These are phyloP conservation scores for Pocillopora damicornis DNA, from an alignment of 64 coral and sea anemone genomes.

Conservation along the genomic window DNA sequence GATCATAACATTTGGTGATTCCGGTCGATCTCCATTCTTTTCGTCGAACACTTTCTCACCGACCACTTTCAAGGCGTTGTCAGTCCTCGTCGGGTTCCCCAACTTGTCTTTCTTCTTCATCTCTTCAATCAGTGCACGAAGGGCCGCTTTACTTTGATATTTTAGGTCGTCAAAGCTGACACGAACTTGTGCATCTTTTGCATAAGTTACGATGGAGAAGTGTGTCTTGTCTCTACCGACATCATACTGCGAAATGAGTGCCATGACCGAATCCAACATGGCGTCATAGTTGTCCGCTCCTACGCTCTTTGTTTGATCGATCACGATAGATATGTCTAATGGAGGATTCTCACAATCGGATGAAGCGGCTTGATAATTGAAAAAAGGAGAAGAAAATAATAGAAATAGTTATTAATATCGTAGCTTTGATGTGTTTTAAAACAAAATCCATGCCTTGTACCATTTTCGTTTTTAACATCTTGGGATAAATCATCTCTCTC, in stretches of 20 bases:
- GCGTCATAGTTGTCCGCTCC: not conserved
- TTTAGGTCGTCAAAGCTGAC: not conserved
- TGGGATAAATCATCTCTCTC: too few species aligned
- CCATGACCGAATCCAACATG: constrained; percentile 3
- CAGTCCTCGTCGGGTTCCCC: not conserved
- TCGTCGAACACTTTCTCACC: not conserved
- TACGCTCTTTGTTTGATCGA: constrained; percentile 20
- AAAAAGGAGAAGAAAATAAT: not conserved
- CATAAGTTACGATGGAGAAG: constrained; percentile 5
- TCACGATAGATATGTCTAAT: constrained; percentile 2
- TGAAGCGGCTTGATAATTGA: not conserved
- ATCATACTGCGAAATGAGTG: constrained; percentile 1
- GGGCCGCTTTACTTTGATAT: not conserved
- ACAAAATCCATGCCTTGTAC: too few species aligned
- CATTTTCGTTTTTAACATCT: too few species aligned
- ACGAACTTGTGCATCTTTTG: not conserved
- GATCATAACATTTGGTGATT: constrained; percentile 25
- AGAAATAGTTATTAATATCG: too few species aligned
- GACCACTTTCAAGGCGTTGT: not conserved
- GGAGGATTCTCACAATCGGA: constrained; percentile 7
- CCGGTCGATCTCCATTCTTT: constrained; percentile 5
- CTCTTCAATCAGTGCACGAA: not conserved
- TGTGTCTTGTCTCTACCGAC: not conserved
- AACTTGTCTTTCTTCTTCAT: constrained; percentile 11
- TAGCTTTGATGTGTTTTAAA: not conserved